Conservation (phyloP, 2,888 invertebrate species). For the Stegana nigrithorax region DNA sequence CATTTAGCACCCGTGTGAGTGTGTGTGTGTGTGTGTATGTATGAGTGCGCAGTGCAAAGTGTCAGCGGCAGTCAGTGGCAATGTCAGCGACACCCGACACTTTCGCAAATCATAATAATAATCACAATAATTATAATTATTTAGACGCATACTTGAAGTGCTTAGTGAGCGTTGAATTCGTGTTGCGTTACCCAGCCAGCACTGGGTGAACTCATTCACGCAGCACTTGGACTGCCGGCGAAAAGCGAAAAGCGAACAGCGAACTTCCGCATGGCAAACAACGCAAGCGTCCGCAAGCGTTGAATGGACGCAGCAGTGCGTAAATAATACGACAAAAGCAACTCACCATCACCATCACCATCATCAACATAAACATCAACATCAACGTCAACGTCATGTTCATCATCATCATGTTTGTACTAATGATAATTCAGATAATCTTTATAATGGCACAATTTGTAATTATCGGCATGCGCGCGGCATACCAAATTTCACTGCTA, state of each 20-base stretch:
- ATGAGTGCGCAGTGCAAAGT: too few species aligned
- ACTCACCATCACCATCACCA: background rate
- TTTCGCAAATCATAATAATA: slow-evolving; percentile 1
- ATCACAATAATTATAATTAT: background rate
- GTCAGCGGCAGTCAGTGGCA: too few species aligned
- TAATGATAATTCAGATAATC: background rate
- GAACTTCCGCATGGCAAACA: slow-evolving; percentile 2
- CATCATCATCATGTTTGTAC: background rate
- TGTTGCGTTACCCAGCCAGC: too few species aligned
- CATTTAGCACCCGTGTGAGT: too few species aligned
- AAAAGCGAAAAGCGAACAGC: background rate
- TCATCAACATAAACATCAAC: background rate
- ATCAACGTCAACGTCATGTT: too few species aligned
- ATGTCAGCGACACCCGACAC: background rate
- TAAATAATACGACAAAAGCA: background rate
- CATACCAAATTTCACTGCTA: background rate
- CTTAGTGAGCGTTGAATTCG: too few species aligned
- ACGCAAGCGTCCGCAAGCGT: too few species aligned
- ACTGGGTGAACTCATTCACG: too few species aligned
- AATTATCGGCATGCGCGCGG: background rate
- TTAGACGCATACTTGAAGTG: background rate
- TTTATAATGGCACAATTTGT: too few species aligned
- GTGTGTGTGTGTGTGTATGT: too few species aligned
- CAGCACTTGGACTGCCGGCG: background rate
- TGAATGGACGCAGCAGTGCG: slow-evolving; percentile 13